These are phyloP conservation scores for Campodea augens DNA, from an alignment of 1,140 invertebrate species.

Conservation along the genomic window DNA sequence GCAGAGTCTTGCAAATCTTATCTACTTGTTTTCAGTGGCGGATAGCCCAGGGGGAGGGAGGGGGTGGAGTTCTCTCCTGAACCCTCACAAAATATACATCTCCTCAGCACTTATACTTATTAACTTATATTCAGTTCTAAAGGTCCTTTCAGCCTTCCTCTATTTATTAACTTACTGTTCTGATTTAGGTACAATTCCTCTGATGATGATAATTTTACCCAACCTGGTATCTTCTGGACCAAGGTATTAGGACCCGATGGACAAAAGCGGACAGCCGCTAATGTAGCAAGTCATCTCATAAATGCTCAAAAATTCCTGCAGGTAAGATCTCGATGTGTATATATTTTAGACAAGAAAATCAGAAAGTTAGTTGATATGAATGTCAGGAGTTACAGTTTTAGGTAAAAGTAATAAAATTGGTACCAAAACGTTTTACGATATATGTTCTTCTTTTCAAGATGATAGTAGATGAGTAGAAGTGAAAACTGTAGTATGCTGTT, in stretches of 20 bases:
- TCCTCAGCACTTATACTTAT: not conserved
- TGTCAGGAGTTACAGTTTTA: too few relatives aligned
- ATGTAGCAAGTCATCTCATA: constrained; percentile 29
- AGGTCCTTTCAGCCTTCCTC: not conserved
- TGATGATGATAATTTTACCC: constrained; percentile 37
- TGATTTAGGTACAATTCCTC: constrained; percentile 23
- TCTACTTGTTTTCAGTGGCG: not conserved
- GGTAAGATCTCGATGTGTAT: constrained; percentile 12
- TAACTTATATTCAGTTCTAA: not conserved
- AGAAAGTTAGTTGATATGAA: too few relatives aligned
- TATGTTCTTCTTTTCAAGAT: too few relatives aligned
- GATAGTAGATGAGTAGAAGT: too few relatives aligned
- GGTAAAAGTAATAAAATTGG: too few relatives aligned
- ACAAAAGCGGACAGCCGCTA: constrained; percentile 25
- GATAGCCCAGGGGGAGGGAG: too few relatives aligned
- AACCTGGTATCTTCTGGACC: constrained; percentile 32
- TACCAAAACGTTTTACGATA: too few relatives aligned
- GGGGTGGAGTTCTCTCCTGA: too few relatives aligned
- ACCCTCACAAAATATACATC: too few relatives aligned
- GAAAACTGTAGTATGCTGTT: too few relatives aligned
- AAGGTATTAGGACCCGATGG: constrained; percentile 25
- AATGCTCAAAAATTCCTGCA: constrained; percentile 30
- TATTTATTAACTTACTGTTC: not conserved
- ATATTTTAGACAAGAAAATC: too few relatives aligned
- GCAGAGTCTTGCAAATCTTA: not conserved